phyloP scores from a whole-genome alignment of 2,888 invertebrate genomes.

The Hecatera dysodea region DNA sequence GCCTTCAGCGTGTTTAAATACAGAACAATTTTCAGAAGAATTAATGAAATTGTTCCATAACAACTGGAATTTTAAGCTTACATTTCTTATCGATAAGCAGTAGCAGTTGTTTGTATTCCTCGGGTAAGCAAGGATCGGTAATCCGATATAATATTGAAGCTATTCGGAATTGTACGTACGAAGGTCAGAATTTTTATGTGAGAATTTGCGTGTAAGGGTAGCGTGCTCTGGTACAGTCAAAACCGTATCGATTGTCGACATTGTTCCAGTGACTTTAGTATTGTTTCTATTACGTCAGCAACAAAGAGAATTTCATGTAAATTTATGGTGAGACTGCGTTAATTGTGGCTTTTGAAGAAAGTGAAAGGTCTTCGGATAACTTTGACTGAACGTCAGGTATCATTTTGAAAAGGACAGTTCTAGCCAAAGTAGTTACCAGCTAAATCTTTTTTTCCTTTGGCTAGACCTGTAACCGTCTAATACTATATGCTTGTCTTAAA shows the following conservation, averaged over 20 bases:
- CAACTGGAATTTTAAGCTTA: slow-evolving; percentile 29
- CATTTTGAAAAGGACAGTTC: not conserved
- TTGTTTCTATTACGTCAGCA: slow-evolving; percentile 52
- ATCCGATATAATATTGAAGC: slow-evolving; percentile 48
- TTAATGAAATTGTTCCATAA: slow-evolving; percentile 20
- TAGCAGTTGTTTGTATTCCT: slow-evolving; percentile 39
- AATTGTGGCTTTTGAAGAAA: slow-evolving; percentile 20
- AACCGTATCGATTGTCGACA: slow-evolving; percentile 59
- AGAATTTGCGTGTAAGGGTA: slow-evolving; percentile 60
- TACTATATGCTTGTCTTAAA: no score
- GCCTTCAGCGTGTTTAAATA: not conserved
- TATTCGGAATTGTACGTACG: slow-evolving; percentile 55
- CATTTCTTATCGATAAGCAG: slow-evolving; percentile 40
- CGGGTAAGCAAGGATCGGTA: slow-evolving; percentile 30
- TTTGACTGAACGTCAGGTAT: not conserved
- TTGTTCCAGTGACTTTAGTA: slow-evolving; percentile 46
- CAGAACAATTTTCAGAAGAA: not conserved
- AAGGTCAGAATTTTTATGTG: slow-evolving; percentile 63
- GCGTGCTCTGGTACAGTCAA: slow-evolving; percentile 58
- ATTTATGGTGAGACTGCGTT: not conserved
- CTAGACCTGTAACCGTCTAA: no score
- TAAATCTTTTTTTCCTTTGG: no score
- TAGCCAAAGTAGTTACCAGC: no score
- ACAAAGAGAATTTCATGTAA: slow-evolving; percentile 32
- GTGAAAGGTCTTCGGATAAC: slow-evolving; percentile 19